Evolutionary conservation across 2,888 invertebrate species (phyloP).

Genomic region (Artemia sp.): DNA sequence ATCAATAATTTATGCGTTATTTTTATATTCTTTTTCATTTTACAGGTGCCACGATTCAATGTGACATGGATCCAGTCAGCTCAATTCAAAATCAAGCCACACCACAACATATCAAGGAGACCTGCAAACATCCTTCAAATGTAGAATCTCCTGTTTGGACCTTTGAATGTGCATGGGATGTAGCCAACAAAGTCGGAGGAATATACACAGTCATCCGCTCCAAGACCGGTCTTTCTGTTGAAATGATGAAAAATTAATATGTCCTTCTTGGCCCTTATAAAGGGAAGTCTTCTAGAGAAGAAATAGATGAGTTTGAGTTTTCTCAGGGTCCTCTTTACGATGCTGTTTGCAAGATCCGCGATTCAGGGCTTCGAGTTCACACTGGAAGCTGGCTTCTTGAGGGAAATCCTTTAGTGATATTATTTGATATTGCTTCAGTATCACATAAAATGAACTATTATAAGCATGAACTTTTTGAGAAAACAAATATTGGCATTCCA

Average conservation of each 20-base stretch:
- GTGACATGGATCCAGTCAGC: too few relatives aligned
- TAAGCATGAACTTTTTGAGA: constrained; percentile 82
- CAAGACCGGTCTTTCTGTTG: constrained; percentile 87
- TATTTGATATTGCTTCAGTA: constrained; percentile 95
- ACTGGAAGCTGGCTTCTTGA: constrained; percentile 99
- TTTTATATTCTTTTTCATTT: too few relatives aligned
- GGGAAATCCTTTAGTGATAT: constrained; percentile 92
- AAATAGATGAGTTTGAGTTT: constrained; percentile 74
- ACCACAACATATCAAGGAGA: too few relatives aligned
- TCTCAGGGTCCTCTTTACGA: constrained; percentile 37
- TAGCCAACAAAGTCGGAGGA: constrained; percentile 97
- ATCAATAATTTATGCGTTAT: too few relatives aligned
- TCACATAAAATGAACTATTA: constrained; percentile 38
- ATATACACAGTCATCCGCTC: constrained; percentile 45
- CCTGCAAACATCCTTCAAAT: constrained; percentile 30
- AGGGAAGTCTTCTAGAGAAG: constrained; percentile 76
- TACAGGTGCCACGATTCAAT: too few relatives aligned
- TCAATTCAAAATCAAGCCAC: too few relatives aligned
- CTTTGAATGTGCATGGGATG: constrained; percentile 97
- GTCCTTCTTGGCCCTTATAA: constrained; percentile 87
- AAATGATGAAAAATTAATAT: constrained; percentile 95
- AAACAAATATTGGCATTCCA: constrained; percentile 74
- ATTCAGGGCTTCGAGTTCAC: constrained; percentile 67
- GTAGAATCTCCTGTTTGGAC: constrained; percentile 83
- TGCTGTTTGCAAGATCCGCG: constrained; percentile 58